A percentile compares a stretch with the other conserved stretches of the same genome.
Conservation (phyloP, 2,113 vertebrate genomes). For the Callorhinus ursinus region DNA sequence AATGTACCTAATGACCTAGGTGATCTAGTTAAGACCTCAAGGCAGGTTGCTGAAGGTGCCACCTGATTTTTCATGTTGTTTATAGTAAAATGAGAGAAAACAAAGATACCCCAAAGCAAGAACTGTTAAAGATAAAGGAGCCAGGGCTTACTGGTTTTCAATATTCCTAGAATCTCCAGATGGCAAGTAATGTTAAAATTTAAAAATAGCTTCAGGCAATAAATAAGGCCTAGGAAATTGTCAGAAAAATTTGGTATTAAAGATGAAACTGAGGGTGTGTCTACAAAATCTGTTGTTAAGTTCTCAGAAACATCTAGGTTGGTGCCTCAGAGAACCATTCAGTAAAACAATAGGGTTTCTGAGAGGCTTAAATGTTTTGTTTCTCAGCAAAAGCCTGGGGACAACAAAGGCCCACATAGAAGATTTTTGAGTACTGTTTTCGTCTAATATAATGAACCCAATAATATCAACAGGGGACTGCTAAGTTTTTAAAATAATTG, state of each 20-base stretch:
- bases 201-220: background rate
- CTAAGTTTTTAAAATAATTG: background rate
- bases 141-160: background rate
- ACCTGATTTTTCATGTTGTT: background rate
- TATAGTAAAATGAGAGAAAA: background rate
- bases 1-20: background rate
- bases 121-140: background rate
- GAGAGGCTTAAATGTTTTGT: background rate
- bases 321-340: background rate
- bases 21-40: background rate
- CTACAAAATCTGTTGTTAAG: background rate
- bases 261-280: background rate
- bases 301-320: background rate
- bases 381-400: background rate
- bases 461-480: background rate
- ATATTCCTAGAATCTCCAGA: background rate
- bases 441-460: background rate
- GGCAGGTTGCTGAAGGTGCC: background rate
- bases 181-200: background rate
- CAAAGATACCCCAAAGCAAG: background rate
- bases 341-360: background rate
- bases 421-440: background rate
- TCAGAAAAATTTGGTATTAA: background rate
- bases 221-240: background rate
- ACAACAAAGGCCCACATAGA: background rate